phyloP scores from a whole-genome alignment of 2,888 invertebrate species.

The Eilema caniola region DNA sequence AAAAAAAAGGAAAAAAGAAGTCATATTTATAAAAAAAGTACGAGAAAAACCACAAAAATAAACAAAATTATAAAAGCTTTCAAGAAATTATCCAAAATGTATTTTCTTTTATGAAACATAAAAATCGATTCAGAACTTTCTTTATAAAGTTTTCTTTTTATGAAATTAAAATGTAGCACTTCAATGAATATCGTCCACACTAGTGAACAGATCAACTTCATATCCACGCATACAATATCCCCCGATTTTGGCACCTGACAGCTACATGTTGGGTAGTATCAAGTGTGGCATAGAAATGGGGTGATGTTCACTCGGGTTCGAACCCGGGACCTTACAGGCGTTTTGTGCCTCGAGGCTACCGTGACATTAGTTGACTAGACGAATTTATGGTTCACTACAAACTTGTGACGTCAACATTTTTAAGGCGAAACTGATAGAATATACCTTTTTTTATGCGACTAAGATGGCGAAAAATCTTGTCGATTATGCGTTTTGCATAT shows the following conservation, averaged over 20 bases:
- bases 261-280: slow-evolving; percentile 78
- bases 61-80: not conserved
- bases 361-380: not conserved
- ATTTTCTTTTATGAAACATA: not conserved
- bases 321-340: slow-evolving; percentile 58
- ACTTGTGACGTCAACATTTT: slow-evolving; percentile 12
- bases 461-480: no score
- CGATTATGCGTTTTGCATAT: no score
- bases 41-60: not conserved
- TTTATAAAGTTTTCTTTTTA: no score
- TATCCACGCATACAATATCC: slow-evolving; percentile 68
- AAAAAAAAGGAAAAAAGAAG: not conserved
- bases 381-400: slow-evolving; percentile 25
- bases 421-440: no score
- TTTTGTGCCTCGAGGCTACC: slow-evolving; percentile 47
- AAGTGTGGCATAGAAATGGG: slow-evolving; percentile 85
- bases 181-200: slow-evolving; percentile 69
- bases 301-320: slow-evolving; percentile 59
- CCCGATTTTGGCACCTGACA: slow-evolving; percentile 78
- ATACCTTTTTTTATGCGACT: no score
- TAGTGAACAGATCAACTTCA: slow-evolving; percentile 71
- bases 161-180: slow-evolving; percentile 63
- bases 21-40: not conserved
- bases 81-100: slow-evolving; percentile 47
- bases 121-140: no score